Evolutionary conservation across 2,888 invertebrate genomes (phyloP).

Genomic region (Stenotaenia linearis): DNA sequence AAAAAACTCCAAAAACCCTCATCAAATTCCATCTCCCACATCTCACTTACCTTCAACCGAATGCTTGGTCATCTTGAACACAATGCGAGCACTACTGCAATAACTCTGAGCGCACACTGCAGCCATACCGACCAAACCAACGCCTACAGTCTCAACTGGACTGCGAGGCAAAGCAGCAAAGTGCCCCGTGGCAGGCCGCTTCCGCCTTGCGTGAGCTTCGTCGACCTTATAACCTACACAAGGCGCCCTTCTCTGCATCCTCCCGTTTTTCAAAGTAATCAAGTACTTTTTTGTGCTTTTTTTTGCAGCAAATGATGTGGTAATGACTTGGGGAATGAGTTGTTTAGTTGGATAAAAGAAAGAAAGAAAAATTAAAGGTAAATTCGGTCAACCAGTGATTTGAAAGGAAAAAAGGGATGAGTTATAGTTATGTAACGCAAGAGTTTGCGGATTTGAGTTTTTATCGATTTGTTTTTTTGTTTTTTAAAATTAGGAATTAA

Average conservation of each 20-base stretch:
- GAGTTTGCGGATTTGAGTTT: too few species aligned
- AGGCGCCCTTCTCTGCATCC: background rate
- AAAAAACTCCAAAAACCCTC: background rate
- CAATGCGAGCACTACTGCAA: background rate
- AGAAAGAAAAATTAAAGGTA: too few species aligned
- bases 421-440: too few species aligned
- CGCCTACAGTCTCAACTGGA: background rate
- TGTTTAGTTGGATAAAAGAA: too few species aligned
- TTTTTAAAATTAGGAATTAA: too few species aligned
- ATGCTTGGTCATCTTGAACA: background rate
- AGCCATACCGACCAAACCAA: background rate
- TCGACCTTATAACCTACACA: constrained; percentile 4
- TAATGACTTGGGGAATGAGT: too few species aligned
- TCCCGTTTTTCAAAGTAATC: background rate
- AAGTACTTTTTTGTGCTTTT: background rate
- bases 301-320: background rate
- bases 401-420: too few species aligned
- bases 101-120: background rate
- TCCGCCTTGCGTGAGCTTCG: constrained; percentile 2
- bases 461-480: too few species aligned
- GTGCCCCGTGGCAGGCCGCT: background rate
- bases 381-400: background rate
- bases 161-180: background rate
- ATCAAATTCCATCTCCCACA: background rate
- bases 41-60: too few species aligned